These are phyloP conservation scores for Mythimna ferrago DNA, from an alignment of 2,888 invertebrate species.

Conservation along the genomic window DNA sequence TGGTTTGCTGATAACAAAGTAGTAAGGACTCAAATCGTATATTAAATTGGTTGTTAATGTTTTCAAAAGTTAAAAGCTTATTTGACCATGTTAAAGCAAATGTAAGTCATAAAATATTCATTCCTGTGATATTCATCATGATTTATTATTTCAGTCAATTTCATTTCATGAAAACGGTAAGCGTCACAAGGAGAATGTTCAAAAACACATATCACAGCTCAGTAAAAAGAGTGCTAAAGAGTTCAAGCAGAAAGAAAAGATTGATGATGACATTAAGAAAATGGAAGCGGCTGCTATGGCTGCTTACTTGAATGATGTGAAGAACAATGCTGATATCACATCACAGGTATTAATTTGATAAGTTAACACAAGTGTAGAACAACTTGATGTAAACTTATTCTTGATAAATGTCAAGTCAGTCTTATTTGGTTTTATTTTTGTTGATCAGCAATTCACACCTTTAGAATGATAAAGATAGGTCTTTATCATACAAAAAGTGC, in stretches of 20 bases:
- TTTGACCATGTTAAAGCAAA: not conserved
- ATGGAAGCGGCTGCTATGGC: constrained; percentile 98
- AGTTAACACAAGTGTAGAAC: not conserved
- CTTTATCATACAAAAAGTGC: too few species aligned
- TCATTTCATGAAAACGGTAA: constrained; percentile 98
- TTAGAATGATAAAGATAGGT: too few species aligned
- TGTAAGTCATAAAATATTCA: not conserved
- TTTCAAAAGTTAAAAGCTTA: not conserved
- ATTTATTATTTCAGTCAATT: constrained; percentile 93
- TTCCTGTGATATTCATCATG: not conserved
- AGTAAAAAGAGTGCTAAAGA: constrained; percentile 96
- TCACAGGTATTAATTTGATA: constrained; percentile 83
- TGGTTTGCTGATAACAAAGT: constrained; percentile 99
- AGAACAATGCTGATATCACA: constrained; percentile 92
- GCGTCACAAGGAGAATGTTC: constrained; percentile 97
- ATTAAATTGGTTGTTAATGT: not conserved
- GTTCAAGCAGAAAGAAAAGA: constrained; percentile 94
- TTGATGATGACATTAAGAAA: constrained; percentile 94
- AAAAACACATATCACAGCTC: constrained; percentile 95
- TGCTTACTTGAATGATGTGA: constrained; percentile 96
- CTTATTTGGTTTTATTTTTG: not conserved
- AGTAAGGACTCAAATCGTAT: constrained; percentile 84
- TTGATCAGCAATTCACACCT: not conserved
- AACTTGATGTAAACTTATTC: too few species aligned
- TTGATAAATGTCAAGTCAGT: too few species aligned